Conservation (phyloP, 2,113 vertebrate genomes). For the Eulacestoma nigropectus region DNA sequence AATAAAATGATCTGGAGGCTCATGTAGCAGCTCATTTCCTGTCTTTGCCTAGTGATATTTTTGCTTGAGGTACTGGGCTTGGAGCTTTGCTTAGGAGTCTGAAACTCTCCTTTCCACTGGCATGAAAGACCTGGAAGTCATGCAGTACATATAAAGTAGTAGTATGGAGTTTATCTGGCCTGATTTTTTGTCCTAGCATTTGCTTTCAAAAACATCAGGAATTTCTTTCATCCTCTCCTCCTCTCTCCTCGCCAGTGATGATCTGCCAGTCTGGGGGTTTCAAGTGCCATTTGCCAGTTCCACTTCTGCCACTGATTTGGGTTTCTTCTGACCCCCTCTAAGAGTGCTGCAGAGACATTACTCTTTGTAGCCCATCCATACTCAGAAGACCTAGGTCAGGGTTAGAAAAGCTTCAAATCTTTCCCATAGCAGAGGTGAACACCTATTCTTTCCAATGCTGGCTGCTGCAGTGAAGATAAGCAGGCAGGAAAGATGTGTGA, state of each 20-base stretch:
- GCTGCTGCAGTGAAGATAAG: background rate
- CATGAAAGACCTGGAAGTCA: background rate
- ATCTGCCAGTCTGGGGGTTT: background rate
- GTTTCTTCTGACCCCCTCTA: background rate
- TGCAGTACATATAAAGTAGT: background rate
- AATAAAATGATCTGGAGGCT: background rate
- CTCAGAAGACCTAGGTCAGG: background rate
- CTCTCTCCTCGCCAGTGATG: background rate
- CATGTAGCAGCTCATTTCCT: background rate
- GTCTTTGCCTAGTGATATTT: background rate
- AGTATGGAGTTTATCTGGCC: background rate
- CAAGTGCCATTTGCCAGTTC: background rate
- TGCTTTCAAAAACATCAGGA: background rate
- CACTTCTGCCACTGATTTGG: background rate
- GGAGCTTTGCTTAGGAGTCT: background rate
- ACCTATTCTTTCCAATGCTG: background rate
- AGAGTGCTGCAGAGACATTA: background rate
- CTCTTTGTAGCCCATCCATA: rapidly evolving
- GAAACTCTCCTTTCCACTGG: background rate
- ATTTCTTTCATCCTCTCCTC: background rate
- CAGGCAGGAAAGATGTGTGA: background rate
- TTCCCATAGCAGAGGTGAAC: background rate
- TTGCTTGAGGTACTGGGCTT: background rate
- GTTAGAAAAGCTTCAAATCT: background rate
- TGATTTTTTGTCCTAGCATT: background rate